Evolutionary conservation across 2,888 invertebrate species (phyloP).

Genomic region (Thereva nobilitata): DNA sequence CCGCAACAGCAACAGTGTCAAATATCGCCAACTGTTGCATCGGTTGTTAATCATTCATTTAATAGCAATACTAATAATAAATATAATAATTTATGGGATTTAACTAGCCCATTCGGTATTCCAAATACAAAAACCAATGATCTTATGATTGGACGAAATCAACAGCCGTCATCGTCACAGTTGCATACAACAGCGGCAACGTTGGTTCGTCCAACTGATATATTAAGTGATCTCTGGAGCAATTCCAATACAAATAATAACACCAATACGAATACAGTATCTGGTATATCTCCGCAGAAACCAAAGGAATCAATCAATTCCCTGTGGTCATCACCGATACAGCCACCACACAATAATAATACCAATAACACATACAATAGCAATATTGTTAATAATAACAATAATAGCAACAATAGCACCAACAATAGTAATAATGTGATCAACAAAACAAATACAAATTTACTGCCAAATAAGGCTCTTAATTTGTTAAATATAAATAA

Average conservation of each 20-base stretch:
- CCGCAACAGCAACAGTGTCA: slow-evolving; percentile 21
- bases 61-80: slow-evolving; percentile 43
- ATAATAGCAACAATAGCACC: slow-evolving; percentile 40
- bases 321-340: slow-evolving; percentile 38
- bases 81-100: slow-evolving; percentile 55
- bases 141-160: slow-evolving; percentile 36
- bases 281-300: slow-evolving; percentile 21
- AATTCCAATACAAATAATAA: slow-evolving; percentile 44
- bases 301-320: slow-evolving; percentile 37
- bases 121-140: slow-evolving; percentile 13
- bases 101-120: slow-evolving; percentile 42
- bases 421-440: slow-evolving; percentile 38
- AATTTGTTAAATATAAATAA: slow-evolving; percentile 24
- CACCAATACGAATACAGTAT: not conserved
- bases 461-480: slow-evolving; percentile 21
- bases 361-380: slow-evolving; percentile 42
- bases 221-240: slow-evolving; percentile 56
- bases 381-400: slow-evolving; percentile 52
- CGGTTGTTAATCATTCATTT: slow-evolving; percentile 9
- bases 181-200: slow-evolving; percentile 42
- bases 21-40: slow-evolving; percentile 23
- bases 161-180: slow-evolving; percentile 9
- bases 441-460: slow-evolving; percentile 29
- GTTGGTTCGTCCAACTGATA: slow-evolving; percentile 45
- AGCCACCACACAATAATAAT: slow-evolving; percentile 41